A percentile compares a stretch with the other conserved stretches of the same genome.
Evolutionary conservation across 1,140 invertebrate species (phyloP).

Genomic region (Hylaeus volcanicus): DNA sequence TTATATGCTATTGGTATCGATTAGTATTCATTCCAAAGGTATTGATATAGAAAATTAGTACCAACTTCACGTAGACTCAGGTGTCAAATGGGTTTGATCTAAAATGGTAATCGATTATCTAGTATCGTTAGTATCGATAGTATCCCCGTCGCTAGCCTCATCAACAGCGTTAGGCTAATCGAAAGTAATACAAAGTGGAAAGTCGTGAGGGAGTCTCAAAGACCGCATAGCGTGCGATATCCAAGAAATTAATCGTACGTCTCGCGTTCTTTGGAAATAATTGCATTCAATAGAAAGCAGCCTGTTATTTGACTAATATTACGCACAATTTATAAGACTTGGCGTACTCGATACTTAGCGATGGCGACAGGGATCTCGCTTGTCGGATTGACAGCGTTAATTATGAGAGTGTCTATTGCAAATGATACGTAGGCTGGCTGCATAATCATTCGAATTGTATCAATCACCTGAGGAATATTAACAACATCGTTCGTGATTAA

Average conservation of each 20-base stretch:
- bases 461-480: slow-evolving; percentile 62
- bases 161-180: neutral
- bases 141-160: neutral
- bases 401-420: slow-evolving; percentile 14
- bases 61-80: too few relatives aligned
- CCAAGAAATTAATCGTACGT: neutral
- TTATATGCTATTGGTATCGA: too few relatives aligned
- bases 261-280: neutral
- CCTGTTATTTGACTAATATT: neutral
- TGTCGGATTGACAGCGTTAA: slow-evolving; percentile 31
- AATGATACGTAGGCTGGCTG: slow-evolving; percentile 37
- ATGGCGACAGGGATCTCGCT: neutral
- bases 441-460: slow-evolving; percentile 51
- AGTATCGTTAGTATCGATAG: too few relatives aligned
- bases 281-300: neutral
- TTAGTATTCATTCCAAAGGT: too few relatives aligned
- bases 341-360: neutral
- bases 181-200: neutral
- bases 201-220: neutral
- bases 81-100: too few relatives aligned
- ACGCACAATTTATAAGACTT: neutral
- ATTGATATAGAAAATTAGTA: too few relatives aligned
- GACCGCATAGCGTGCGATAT: neutral
- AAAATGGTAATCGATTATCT: too few relatives aligned
- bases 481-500: slow-evolving; percentile 54